phyloP scores from a whole-genome alignment of 2,888 invertebrate genomes.

The Opisthograptis luteolata region DNA sequence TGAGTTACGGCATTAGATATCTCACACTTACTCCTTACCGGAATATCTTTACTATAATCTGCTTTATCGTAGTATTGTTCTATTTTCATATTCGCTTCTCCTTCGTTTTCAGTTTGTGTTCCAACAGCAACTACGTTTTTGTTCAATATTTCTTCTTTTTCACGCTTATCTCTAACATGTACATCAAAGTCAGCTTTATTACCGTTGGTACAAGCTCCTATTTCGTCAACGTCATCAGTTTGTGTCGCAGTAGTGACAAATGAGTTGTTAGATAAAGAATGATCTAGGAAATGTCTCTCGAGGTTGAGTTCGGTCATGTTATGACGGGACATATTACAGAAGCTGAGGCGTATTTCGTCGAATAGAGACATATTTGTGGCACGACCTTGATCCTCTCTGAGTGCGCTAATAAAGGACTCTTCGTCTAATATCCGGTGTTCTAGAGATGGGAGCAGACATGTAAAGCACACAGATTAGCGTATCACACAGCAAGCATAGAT shows the following conservation, averaged over 20 bases:
- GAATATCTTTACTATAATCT: neutral
- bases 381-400: constrained; percentile 69
- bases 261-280: constrained; percentile 27
- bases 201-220: constrained; percentile 1
- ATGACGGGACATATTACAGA: constrained; percentile 59
- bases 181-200: constrained; percentile 8
- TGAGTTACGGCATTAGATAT: constrained; percentile 4
- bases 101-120: constrained; percentile 38
- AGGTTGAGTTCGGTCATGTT: constrained; percentile 45
- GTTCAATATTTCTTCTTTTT: constrained; percentile 15
- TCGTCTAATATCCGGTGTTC: constrained; percentile 71
- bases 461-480: constrained; percentile 11
- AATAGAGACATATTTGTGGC: constrained; percentile 70
- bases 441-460: constrained; percentile 42
- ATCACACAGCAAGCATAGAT: constrained; percentile 5
- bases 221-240: constrained; percentile 40
- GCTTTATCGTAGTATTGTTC: no score
- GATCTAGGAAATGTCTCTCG: constrained; percentile 42
- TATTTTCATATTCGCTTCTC: neutral
- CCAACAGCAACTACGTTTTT: constrained; percentile 25
- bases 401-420: constrained; percentile 65
- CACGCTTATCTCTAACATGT: constrained; percentile 18
- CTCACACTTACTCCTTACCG: neutral
- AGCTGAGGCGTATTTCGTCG: constrained; percentile 74
- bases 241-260: constrained; percentile 48